Conservation (phyloP, 2,797 vertebrate genomes). For the Thalassophryne amazonica region DNA sequence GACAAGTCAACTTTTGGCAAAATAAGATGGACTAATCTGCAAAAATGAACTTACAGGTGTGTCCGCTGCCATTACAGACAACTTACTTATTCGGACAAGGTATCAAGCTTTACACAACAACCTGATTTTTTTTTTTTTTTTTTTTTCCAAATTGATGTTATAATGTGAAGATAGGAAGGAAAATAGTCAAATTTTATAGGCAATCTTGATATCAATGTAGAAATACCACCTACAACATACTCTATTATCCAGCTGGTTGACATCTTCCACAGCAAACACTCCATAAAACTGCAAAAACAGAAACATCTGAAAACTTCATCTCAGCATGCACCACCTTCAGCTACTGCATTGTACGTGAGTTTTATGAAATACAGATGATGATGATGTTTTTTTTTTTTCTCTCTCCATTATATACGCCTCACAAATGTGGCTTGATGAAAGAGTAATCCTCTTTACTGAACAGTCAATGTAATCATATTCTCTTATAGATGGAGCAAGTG, state of each 20-base stretch:
- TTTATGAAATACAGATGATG: conserved; percentile 43
- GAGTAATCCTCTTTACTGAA: conserved; percentile 58
- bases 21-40: too few species aligned
- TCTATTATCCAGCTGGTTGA: conserved; percentile 47
- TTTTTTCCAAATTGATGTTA: too few species aligned
- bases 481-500: conserved; percentile 27
- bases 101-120: too few species aligned
- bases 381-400: too few species aligned
- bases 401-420: conserved; percentile 40
- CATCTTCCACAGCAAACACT: conserved; percentile 48
- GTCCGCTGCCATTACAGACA: too few species aligned
- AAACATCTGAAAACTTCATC: conserved; percentile 49
- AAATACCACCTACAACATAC: conserved; percentile 39
- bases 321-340: conserved; percentile 3
- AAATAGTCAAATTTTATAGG: too few species aligned
- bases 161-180: too few species aligned
- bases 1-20: too few species aligned
- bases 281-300: conserved; percentile 55
- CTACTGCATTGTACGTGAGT: conserved; percentile 1
- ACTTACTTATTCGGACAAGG: too few species aligned
- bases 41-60: too few species aligned
- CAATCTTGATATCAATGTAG: too few species aligned
- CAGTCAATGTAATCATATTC: conserved; percentile 58
- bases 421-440: conserved; percentile 50
- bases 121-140: too few species aligned